Conservation (phyloP, 2,113 vertebrate genomes). For the Silurus asotus region DNA sequence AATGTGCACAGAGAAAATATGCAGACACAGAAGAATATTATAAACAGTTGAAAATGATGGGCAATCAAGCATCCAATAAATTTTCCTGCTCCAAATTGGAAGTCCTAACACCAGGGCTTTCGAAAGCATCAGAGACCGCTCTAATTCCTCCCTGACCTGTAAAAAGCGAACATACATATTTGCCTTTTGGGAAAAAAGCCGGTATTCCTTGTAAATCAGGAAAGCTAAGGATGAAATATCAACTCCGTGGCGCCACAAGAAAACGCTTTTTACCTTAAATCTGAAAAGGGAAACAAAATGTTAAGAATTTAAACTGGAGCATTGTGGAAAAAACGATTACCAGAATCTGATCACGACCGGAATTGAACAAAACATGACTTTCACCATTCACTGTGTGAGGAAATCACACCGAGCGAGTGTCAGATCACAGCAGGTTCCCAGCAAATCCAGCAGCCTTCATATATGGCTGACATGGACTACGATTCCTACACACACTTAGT, state of each 20-base stretch:
- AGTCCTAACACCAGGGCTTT: slow-evolving; percentile 87
- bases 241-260: neutral
- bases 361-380: neutral
- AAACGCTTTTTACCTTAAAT: neutral
- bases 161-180: neutral
- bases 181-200: neutral
- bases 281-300: neutral
- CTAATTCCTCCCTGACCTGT: slow-evolving; percentile 38
- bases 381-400: neutral
- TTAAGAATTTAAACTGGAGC: neutral
- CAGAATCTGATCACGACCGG: neutral
- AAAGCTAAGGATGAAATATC: neutral
- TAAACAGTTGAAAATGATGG: slow-evolving; percentile 99
- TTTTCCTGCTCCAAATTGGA: slow-evolving; percentile 92
- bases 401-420: neutral
- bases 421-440: no score
- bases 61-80: slow-evolving; percentile 99
- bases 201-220: neutral
- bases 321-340: neutral
- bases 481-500: no score
- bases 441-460: no score
- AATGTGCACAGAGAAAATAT: slow-evolving; percentile 99
- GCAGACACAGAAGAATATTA: slow-evolving; percentile 99
- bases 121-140: slow-evolving; percentile 73
- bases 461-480: no score